Evolutionary conservation across 2,888 invertebrate genomes (phyloP).

Genomic region (Sphaeridia pumilis): DNA sequence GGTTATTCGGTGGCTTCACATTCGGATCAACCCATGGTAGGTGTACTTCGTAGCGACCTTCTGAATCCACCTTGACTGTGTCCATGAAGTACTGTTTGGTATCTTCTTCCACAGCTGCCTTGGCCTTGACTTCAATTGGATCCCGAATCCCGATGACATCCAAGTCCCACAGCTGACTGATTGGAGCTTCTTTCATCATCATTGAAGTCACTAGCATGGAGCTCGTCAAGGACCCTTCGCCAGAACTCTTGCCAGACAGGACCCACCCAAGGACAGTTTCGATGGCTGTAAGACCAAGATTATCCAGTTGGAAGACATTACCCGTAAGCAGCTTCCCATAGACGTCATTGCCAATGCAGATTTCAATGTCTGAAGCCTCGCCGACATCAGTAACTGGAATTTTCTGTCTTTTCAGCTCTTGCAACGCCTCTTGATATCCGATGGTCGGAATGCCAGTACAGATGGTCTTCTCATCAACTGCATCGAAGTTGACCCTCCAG

Average conservation of each 20-base stretch:
- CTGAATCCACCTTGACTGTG: conserved; percentile 33
- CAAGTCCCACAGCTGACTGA: conserved; percentile 16
- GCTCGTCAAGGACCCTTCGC: neutral
- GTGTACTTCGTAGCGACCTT: conserved; percentile 37
- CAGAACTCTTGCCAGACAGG: neutral
- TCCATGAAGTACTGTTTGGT: conserved; percentile 15
- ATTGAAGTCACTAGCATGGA: neutral
- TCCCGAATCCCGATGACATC: conserved; percentile 20
- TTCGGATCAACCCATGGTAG: conserved; percentile 37
- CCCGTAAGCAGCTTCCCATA: neutral
- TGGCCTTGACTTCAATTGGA: conserved; percentile 16
- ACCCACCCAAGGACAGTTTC: neutral
- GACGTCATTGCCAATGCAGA: too few species aligned
- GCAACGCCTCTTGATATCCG: neutral
- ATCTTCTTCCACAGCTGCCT: conserved; percentile 10
- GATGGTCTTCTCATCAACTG: neutral
- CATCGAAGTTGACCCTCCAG: neutral
- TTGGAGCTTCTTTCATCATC: neutral
- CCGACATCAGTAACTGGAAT: neutral
- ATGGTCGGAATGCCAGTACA: neutral
- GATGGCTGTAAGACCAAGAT: neutral
- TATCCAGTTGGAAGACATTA: neutral
- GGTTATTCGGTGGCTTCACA: conserved; percentile 29
- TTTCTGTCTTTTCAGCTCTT: neutral
- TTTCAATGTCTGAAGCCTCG: neutral